These are phyloP conservation scores for Diarsia rubi DNA, from an alignment of 2,888 invertebrate species.

Conservation along the genomic window DNA sequence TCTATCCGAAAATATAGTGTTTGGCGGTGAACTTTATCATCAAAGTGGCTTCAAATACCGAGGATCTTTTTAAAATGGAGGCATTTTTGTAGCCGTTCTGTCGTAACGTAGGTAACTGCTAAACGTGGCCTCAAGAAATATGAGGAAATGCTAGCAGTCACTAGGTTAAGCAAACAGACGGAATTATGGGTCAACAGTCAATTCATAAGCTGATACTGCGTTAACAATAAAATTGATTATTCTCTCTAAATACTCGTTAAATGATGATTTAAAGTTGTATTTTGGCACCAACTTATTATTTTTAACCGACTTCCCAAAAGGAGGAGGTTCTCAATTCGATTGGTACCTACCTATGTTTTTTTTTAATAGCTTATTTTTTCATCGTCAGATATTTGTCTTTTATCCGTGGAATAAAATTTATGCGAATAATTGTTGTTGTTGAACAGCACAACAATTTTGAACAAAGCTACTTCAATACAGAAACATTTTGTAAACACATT, in stretches of 20 bases:
- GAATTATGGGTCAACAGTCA: not conserved
- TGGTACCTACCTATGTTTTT: too few relatives aligned
- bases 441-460: too few relatives aligned
- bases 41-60: not conserved
- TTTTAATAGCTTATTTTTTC: not conserved
- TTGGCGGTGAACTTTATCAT: not conserved
- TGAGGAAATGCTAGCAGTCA: constrained; percentile 21
- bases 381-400: not conserved
- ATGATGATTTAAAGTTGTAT: not conserved
- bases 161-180: constrained; percentile 20
- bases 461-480: too few relatives aligned
- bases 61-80: not conserved
- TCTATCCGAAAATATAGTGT: not conserved
- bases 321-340: too few relatives aligned
- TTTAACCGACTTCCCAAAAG: too few relatives aligned
- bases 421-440: too few relatives aligned
- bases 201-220: not conserved
- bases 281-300: not conserved
- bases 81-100: not conserved
- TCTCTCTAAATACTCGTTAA: not conserved
- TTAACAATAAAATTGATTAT: not conserved
- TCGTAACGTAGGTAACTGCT: not conserved
- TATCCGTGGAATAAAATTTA: not conserved
- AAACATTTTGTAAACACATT: not conserved
- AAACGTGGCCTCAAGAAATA: not conserved